A percentile compares a stretch with the other conserved stretches of the same genome.
Evolutionary conservation across 1,140 invertebrate genomes (phyloP).

Genomic region (fruit fly (Drosophila melanogaster)): Release_6_plus_ISO1_MT NC_004354.4:12950501-12951000

Average conservation of each 20-base stretch:
- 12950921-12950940: neutral
- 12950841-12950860: neutral
- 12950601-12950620: neutral
- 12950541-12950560: conserved; percentile 15
- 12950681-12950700: conserved; percentile 10
- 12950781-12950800: conserved; percentile 21
- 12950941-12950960: neutral
- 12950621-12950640: conserved; percentile 5
- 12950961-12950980: too few species aligned
- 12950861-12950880: neutral
- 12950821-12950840: conserved; percentile 1
- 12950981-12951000: too few species aligned
- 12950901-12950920: too few species aligned
- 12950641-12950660: conserved; percentile 30
- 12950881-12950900: too few species aligned
- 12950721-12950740: conserved; percentile 2
- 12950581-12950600: neutral
- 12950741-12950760: conserved; percentile 1
- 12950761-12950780: conserved; percentile 13
- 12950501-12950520: conserved; percentile 19
- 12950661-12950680: neutral
- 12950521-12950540: conserved; percentile 16
- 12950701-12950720: conserved; percentile 13
- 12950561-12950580: conserved; percentile 17
- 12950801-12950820: conserved; percentile 3